Conservation (phyloP, 2,113 vertebrate species). For the Ochotona curzoniae region DNA sequence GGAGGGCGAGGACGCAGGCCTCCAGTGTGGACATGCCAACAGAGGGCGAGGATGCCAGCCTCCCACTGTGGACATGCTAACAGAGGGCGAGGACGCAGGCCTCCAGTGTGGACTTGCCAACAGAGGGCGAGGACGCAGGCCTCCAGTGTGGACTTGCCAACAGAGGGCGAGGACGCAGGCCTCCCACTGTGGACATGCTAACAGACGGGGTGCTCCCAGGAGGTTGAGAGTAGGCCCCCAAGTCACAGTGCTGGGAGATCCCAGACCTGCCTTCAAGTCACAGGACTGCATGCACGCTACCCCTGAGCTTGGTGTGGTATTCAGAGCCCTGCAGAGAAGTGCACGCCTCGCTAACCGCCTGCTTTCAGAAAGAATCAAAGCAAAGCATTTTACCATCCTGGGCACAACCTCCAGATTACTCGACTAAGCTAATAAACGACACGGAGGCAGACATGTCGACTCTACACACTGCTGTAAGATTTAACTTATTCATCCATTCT, state of each 20-base stretch:
- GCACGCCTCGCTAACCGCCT: not conserved
- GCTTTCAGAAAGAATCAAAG: not conserved
- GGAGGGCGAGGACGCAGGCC: not conserved
- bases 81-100: not conserved
- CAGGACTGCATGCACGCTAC: not conserved
- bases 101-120: fast-evolving
- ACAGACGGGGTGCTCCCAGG: not conserved
- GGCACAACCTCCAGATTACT: not conserved
- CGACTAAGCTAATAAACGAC: not conserved
- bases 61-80: fast-evolving
- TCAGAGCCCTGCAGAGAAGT: not conserved
- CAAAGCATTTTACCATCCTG: not conserved
- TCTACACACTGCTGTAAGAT: not conserved
- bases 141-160: fast-evolving
- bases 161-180: not conserved
- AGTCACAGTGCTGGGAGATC: not conserved
- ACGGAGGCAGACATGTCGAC: not conserved
- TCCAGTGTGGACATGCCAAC: fast-evolving
- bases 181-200: fast-evolving
- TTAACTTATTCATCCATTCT: not conserved
- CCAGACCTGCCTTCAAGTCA: not conserved
- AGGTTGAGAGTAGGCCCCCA: not conserved
- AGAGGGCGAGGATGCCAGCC: not conserved
- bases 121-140: not conserved
- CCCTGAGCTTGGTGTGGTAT: not conserved